These are phyloP conservation scores for Nematopogon swammerdamellus DNA, from an alignment of 2,888 invertebrate genomes.

Conservation along the genomic window DNA sequence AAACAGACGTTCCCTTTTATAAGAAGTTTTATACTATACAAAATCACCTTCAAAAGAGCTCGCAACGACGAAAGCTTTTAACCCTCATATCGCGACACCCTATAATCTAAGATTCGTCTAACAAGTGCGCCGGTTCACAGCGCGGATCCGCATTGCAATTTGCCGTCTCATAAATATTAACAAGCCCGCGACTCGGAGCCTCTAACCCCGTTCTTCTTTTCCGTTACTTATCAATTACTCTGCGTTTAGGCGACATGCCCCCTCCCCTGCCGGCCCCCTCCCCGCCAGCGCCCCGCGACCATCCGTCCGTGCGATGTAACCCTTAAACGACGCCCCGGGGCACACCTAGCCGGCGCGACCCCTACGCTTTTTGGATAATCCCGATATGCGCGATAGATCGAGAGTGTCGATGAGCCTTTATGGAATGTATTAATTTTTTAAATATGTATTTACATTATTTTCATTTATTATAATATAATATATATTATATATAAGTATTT, in stretches of 20 bases:
- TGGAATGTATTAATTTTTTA: no score
- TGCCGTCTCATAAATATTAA: background rate
- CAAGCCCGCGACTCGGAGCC: background rate
- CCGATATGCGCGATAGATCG: no score
- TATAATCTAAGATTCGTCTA: background rate
- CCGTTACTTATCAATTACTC: slow-evolving; percentile 58
- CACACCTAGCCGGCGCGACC: background rate
- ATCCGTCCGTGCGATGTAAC: background rate
- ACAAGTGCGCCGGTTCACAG: background rate
- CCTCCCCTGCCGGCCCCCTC: background rate
- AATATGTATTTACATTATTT: no score
- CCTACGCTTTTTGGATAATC: no score
- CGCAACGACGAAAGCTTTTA: no score
- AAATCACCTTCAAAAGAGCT: no score
- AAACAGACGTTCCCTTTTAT: no score
- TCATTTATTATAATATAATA: no score
- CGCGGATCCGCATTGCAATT: background rate
- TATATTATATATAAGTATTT: no score
- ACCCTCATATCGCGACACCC: background rate
- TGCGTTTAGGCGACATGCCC: slow-evolving; percentile 42
- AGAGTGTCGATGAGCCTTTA: no score
- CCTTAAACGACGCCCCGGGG: slow-evolving; percentile 4
- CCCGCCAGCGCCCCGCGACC: no score
- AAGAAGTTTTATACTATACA: no score
- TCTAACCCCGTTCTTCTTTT: slow-evolving; percentile 28